Percentiles rank a stretch among this genome's conserved stretches.
These are phyloP conservation scores for Heliconius melpomene DNA, from an alignment of 1,140 invertebrate genomes.

Conservation along the genomic window DNA sequence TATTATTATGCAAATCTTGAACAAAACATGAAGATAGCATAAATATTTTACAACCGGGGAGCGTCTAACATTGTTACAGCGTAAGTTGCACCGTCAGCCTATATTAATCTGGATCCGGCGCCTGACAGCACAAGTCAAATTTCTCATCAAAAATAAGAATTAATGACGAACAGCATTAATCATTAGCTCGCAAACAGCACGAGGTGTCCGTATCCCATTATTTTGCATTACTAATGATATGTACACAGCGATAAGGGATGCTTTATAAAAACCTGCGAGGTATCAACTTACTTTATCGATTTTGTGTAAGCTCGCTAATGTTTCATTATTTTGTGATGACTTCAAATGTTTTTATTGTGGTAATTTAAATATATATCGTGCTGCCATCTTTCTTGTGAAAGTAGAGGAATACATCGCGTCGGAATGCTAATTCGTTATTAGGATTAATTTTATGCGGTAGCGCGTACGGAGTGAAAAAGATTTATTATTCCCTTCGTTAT, in stretches of 20 bases:
- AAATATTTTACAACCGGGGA: slow-evolving; percentile 45
- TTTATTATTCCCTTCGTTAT: slow-evolving; percentile 64
- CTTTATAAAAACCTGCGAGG: slow-evolving; percentile 63
- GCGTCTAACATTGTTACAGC: slow-evolving; percentile 61
- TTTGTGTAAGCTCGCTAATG: slow-evolving; percentile 48
- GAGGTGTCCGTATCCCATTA: slow-evolving; percentile 80
- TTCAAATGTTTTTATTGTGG: slow-evolving; percentile 29
- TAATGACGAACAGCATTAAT: slow-evolving; percentile 79
- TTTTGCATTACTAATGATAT: slow-evolving; percentile 82
- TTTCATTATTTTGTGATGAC: slow-evolving; percentile 37
- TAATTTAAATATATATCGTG: slow-evolving; percentile 34
- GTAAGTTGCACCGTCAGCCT: slow-evolving; percentile 77
- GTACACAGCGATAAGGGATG: slow-evolving; percentile 74
- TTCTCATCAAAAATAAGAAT: slow-evolving; percentile 82
- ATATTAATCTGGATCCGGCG: slow-evolving; percentile 79
- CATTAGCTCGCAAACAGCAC: slow-evolving; percentile 78
- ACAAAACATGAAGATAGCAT: slow-evolving; percentile 33
- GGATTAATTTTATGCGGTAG: slow-evolving; percentile 61
- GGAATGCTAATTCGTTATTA: slow-evolving; percentile 57
- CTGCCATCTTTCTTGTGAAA: slow-evolving; percentile 27
- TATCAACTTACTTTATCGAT: slow-evolving; percentile 65
- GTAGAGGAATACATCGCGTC: slow-evolving; percentile 31
- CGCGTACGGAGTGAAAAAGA: slow-evolving; percentile 56
- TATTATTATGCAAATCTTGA: slow-evolving; percentile 15
- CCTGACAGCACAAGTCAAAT: slow-evolving; percentile 79